Evolutionary conservation across 1,140 invertebrate genomes (phyloP).

Genomic region (Lepidurus couesii): DNA sequence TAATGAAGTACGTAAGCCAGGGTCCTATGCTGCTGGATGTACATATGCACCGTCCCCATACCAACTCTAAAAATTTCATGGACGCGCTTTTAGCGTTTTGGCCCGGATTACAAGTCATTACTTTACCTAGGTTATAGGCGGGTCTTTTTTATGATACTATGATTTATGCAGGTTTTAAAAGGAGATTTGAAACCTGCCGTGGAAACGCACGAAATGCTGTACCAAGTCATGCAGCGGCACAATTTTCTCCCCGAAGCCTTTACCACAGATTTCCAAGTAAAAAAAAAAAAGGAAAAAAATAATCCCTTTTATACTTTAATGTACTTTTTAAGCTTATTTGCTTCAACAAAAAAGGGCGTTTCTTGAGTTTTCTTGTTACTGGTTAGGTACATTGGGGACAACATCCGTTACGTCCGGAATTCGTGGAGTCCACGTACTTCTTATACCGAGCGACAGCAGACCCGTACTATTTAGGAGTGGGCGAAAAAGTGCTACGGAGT

Average conservation of each 20-base stretch:
- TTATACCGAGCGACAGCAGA: slow-evolving; percentile 90
- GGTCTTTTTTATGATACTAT: slow-evolving; percentile 28
- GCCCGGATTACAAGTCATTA: slow-evolving; percentile 86
- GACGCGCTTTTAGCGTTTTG: slow-evolving; percentile 95
- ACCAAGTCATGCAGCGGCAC: slow-evolving; percentile 84
- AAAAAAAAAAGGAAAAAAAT: slow-evolving; percentile 24
- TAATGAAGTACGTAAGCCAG: slow-evolving; percentile 96
- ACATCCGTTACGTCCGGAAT: slow-evolving; percentile 93
- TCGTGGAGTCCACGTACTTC: slow-evolving; percentile 97
- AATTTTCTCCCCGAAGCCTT: slow-evolving; percentile 98
- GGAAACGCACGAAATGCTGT: slow-evolving; percentile 94
- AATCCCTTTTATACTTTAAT: slow-evolving; percentile 27
- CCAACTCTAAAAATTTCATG: slow-evolving; percentile 95
- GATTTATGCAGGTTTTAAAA: slow-evolving; percentile 60
- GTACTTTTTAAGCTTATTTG: neutral
- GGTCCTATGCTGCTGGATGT: slow-evolving; percentile 93
- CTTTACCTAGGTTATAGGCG: neutral
- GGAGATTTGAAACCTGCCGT: slow-evolving; percentile 94
- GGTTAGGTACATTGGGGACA: slow-evolving; percentile 91
- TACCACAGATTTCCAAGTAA: slow-evolving; percentile 82
- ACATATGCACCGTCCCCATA: slow-evolving; percentile 95
- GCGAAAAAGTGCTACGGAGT: slow-evolving; percentile 80
- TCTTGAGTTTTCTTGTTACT: neutral
- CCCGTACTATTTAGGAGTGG: slow-evolving; percentile 90
- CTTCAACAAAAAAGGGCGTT: neutral